Conservation (phyloP, 2,113 vertebrate species). For the Brachypteracias leptosomus region DNA sequence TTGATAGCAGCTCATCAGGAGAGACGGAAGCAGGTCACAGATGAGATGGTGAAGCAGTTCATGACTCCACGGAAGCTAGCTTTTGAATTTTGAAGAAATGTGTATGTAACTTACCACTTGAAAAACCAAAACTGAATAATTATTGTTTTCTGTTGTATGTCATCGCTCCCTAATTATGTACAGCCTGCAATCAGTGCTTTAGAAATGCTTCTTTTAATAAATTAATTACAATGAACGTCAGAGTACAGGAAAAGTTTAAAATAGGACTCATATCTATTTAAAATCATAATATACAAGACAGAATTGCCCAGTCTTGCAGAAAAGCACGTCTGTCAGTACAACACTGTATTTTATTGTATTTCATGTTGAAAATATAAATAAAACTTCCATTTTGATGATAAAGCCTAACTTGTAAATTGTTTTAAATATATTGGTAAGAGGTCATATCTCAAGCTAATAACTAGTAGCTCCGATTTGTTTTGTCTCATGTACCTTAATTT, state of each 20-base stretch:
- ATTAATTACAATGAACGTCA: not conserved
- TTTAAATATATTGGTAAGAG: not conserved
- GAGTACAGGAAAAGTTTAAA: not conserved
- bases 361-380: constrained; percentile 55
- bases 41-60: constrained; percentile 85
- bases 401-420: not conserved
- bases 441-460: not conserved
- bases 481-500: not conserved
- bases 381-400: constrained; percentile 40
- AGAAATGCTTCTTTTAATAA: constrained; percentile 23
- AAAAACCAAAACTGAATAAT: not conserved
- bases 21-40: constrained; percentile 86
- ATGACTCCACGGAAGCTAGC: constrained; percentile 91
- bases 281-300: not conserved
- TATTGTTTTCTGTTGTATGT: not conserved
- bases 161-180: not conserved
- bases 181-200: not conserved
- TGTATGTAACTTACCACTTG: not conserved
- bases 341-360: constrained; percentile 21
- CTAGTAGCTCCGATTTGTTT: not conserved
- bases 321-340: constrained; percentile 23
- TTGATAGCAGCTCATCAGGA: constrained; percentile 90
- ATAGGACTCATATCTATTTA: not conserved
- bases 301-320: not conserved
- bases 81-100: constrained; percentile 79